Conservation (phyloP, 2,797 vertebrate species). For the Prunella strophiata region DNA sequence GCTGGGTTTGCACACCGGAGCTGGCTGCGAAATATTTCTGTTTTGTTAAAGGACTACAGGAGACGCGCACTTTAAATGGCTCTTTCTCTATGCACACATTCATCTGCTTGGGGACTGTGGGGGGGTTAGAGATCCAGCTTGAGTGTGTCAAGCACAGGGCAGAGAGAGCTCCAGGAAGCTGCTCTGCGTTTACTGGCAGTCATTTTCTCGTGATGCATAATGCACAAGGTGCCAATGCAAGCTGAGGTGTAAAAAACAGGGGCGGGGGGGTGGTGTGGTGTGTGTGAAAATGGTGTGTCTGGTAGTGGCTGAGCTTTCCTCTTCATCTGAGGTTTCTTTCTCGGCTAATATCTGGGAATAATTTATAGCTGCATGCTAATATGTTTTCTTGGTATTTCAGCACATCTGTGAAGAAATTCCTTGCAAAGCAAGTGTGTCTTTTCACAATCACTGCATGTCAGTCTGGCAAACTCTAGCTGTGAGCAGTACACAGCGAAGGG, state of each 20-base stretch:
- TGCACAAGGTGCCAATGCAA: slow-evolving; percentile 47
- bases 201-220: slow-evolving; percentile 40
- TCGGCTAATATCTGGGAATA: slow-evolving; percentile 43
- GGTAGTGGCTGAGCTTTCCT: neutral
- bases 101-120: neutral
- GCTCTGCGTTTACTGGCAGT: slow-evolving; percentile 28
- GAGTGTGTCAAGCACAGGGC: neutral
- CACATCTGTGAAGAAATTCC: slow-evolving; percentile 41
- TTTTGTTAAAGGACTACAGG: neutral
- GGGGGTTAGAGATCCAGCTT: neutral
- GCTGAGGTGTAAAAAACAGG: slow-evolving; percentile 31
- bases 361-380: slow-evolving; percentile 30
- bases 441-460: slow-evolving; percentile 34
- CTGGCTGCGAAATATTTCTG: neutral
- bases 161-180: neutral
- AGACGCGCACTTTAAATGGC: neutral
- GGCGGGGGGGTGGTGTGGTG: neutral
- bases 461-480: slow-evolving; percentile 52
- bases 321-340: neutral
- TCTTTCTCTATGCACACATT: neutral
- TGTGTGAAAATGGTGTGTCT: neutral
- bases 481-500: slow-evolving; percentile 34
- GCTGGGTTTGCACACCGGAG: neutral
- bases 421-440: slow-evolving; percentile 49
- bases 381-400: slow-evolving; percentile 15